phyloP scores from a whole-genome alignment of 2,797 vertebrate genomes.

The Sphenopsis melanotis region DNA sequence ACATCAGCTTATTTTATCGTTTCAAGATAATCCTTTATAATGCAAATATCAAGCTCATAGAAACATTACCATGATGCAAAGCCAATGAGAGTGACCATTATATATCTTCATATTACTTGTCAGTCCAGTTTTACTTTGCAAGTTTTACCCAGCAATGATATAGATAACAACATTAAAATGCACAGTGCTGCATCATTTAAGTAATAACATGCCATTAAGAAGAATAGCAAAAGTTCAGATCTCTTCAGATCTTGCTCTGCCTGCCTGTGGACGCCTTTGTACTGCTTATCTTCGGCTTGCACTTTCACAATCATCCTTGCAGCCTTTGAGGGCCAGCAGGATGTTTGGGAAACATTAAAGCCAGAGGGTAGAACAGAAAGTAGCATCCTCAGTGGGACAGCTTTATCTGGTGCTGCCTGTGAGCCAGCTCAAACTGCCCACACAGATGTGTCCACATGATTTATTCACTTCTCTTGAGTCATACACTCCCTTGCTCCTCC shows the following conservation, averaged over 20 bases:
- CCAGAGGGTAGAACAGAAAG: not conserved
- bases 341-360: not conserved
- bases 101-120: not conserved
- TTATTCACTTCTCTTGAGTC: not conserved
- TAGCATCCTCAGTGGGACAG: not conserved
- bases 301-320: not conserved
- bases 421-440: not conserved
- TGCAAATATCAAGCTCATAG: not conserved
- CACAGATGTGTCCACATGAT: not conserved
- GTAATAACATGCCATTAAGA: not conserved
- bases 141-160: not conserved
- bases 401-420: not conserved
- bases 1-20: not conserved
- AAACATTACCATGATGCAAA: not conserved
- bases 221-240: not conserved
- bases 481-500: not conserved
- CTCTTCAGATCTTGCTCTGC: not conserved
- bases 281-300: not conserved
- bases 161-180: not conserved
- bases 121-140: not conserved
- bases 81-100: not conserved
- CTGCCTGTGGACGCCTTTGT: not conserved
- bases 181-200: not conserved
- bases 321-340: not conserved
- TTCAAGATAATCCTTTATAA: not conserved